Evolutionary conservation across 2,113 vertebrate genomes (phyloP).

Genomic region (Anser cygnoides): DNA sequence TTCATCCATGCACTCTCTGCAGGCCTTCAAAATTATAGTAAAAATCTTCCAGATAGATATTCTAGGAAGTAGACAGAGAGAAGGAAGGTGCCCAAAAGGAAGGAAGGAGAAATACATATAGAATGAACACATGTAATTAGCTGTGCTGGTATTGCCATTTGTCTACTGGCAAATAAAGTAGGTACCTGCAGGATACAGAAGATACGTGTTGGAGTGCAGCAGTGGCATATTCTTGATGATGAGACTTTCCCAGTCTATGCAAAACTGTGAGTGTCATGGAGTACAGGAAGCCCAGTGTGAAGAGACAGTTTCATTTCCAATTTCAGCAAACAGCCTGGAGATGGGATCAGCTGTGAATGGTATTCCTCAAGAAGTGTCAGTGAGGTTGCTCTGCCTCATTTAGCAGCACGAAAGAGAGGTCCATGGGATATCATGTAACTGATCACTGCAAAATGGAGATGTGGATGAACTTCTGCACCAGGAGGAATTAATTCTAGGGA

Average conservation of each 20-base stretch:
- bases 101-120: not conserved
- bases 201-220: not conserved
- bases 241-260: not conserved
- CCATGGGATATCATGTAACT: not conserved
- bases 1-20: not conserved
- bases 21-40: not conserved
- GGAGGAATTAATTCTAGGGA: not conserved
- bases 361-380: not conserved
- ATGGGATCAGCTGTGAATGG: not conserved
- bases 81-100: not conserved
- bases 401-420: not conserved
- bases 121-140: not conserved
- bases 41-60: not conserved
- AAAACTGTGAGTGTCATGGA: not conserved
- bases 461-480: not conserved
- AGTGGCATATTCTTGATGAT: not conserved
- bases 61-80: not conserved
- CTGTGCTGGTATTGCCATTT: not conserved
- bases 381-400: not conserved
- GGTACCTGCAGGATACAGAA: not conserved
- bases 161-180: not conserved
- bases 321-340: not conserved
- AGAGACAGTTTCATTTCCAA: not conserved
- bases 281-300: not conserved
- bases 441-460: not conserved